Percentiles rank a stretch among this genome's conserved stretches.
These are phyloP conservation scores for Hydrocynus forskahlii DNA, from an alignment of 2,797 vertebrate genomes.

Conservation along the genomic window DNA sequence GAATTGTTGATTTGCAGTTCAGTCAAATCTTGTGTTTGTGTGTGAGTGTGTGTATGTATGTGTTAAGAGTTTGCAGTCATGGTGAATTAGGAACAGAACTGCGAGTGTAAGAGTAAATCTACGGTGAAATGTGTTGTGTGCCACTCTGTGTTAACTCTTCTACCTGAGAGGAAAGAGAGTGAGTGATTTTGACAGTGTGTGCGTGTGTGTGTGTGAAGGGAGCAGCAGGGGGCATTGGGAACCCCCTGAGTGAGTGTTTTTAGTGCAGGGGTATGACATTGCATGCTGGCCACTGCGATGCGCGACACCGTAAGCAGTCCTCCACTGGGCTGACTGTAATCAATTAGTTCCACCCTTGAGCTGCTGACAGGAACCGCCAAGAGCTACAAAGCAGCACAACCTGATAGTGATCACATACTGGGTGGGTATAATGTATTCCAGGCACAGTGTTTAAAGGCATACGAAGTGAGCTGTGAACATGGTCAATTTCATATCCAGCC, in stretches of 20 bases:
- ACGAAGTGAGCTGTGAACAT: constrained; percentile 20
- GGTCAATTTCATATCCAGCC: constrained; percentile 17
- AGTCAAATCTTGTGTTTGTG: constrained; percentile 4
- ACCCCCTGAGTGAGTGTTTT: constrained; percentile 17
- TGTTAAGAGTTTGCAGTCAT: constrained; percentile 1
- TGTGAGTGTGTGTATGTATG: background rate
- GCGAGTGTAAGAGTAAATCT: constrained; percentile 10
- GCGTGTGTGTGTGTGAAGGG: background rate
- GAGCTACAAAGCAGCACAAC: constrained; percentile 51
- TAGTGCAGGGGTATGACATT: constrained; percentile 48
- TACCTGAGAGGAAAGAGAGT: constrained; percentile 11
- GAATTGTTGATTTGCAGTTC: constrained; percentile 9
- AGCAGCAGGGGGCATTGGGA: too few species aligned
- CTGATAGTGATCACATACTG: constrained; percentile 37
- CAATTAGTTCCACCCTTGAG: constrained; percentile 63
- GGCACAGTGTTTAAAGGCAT: constrained; percentile 39
- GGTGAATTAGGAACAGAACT: constrained; percentile 5
- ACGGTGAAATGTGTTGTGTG: constrained; percentile 23
- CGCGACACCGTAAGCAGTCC: constrained; percentile 45
- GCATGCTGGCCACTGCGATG: constrained; percentile 44
- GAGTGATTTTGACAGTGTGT: constrained; percentile 16
- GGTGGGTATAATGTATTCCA: constrained; percentile 24
- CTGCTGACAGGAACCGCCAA: constrained; percentile 60
- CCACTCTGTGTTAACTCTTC: constrained; percentile 30
- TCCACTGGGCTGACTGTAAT: constrained; percentile 53